These are phyloP conservation scores for Lethenteron reissneri DNA, from an alignment of 2,113 vertebrate species.

Conservation along the genomic window DNA sequence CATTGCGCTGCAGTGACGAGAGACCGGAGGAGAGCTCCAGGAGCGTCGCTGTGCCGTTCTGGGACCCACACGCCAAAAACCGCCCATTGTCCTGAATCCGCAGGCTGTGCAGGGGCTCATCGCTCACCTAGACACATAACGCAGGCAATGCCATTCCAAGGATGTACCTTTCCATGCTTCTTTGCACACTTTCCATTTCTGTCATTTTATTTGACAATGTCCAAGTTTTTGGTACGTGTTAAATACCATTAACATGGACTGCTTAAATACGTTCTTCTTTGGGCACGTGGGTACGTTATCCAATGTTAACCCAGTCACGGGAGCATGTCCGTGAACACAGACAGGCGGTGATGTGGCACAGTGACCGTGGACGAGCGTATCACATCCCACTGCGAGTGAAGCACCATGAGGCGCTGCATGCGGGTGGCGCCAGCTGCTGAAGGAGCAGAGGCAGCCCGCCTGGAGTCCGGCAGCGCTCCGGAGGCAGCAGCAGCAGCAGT, in stretches of 20 bases:
- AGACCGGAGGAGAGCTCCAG: conserved; percentile 47
- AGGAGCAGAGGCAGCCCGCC: no score
- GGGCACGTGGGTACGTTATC: not conserved
- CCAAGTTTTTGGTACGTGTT: not conserved
- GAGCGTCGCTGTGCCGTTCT: conserved; percentile 33
- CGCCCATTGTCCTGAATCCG: conserved; percentile 44
- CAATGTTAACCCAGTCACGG: not conserved
- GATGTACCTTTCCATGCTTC: no score
- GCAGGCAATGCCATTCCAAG: not conserved
- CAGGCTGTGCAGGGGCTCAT: conserved; percentile 52
- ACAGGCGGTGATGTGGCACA: no score
- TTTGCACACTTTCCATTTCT: no score
- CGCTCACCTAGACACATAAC: conserved; percentile 39
- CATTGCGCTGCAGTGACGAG: conserved; percentile 50
- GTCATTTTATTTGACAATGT: no score
- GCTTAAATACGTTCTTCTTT: not conserved
- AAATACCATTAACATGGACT: not conserved
- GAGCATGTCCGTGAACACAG: no score
- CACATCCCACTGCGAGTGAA: no score
- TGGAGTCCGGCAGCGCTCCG: no score
- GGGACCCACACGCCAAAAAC: conserved; percentile 49
- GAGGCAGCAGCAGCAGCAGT: no score
- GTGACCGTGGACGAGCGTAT: no score
- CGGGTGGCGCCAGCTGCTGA: no score
- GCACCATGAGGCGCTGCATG: no score